These are phyloP conservation scores for Rhagoletis zephyria DNA, from an alignment of 1,140 invertebrate species.

Conservation along the genomic window DNA sequence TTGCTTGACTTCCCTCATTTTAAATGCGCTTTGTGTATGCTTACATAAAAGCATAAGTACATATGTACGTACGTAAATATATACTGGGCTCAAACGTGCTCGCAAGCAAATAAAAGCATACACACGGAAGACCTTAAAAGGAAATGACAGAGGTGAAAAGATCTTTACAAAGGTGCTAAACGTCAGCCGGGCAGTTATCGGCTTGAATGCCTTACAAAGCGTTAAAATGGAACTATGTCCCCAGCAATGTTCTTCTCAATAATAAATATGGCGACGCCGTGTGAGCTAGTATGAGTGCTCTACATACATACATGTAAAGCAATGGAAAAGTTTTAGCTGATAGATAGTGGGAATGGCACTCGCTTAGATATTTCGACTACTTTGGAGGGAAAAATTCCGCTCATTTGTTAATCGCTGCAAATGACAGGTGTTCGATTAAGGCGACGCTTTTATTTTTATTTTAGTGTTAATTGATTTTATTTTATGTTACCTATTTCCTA, in stretches of 20 bases:
- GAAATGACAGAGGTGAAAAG: not conserved
- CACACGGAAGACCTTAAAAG: constrained; percentile 40
- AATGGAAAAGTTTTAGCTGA: too few species aligned
- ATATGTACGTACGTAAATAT: not conserved
- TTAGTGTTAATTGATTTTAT: too few species aligned
- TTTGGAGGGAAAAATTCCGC: not conserved
- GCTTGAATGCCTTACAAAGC: constrained; percentile 42
- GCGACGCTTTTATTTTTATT: too few species aligned
- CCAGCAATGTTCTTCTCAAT: not conserved
- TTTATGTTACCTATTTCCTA: too few species aligned
- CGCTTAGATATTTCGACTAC: not conserved
- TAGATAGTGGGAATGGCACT: not conserved
- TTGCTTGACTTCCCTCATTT: constrained; percentile 27
- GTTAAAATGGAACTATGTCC: constrained; percentile 22
- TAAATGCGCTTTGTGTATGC: not conserved
- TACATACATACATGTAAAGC: too few species aligned
- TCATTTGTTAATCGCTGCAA: too few species aligned
- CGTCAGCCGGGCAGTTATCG: constrained; percentile 27
- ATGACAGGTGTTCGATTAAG: too few species aligned
- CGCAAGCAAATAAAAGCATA: not conserved
- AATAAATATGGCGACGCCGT: not conserved
- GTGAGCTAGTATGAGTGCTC: too few species aligned
- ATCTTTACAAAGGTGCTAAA: constrained; percentile 17
- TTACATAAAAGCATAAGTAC: not conserved
- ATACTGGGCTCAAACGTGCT: not conserved